Evolutionary conservation across 2,888 invertebrate species (phyloP), one percentile per base, ranked within the genome.

Genomic region (Drosophila leonis): DNA sequence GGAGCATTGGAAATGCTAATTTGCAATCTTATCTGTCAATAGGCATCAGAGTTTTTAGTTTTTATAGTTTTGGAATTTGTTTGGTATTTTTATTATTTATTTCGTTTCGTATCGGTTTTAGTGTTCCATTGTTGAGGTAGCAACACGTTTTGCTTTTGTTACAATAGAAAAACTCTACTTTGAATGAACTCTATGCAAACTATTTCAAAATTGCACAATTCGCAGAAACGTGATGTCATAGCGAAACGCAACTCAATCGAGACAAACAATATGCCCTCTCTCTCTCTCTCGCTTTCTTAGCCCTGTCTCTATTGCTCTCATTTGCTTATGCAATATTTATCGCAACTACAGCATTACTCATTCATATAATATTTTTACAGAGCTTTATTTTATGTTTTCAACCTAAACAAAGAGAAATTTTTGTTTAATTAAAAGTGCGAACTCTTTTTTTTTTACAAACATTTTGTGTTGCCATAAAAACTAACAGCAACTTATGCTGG

Each of bases 201-300:
- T 27, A n/a, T 35, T 48, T 48, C 68, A 62, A 57, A 63, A 59
- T 48, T 66, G 67, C 60, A 60, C 51, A 64, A 66, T 75, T 75
- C 65, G 62, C 65, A 63, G 75, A 72, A 75, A 75, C 54, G 57
- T 75, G 63, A 75, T 75, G 66, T 72, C 66, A 76, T 54, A 66
- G 27, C 49, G 35, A 68, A 68, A 44, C 65, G 24, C 54, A 56
- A 60, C 64, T 63, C 44, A 67, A 61, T 56, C 56, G 59, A 74
- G 35, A 54, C 61, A 61, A 42, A 46, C 18, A 27, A 31, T 33
- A 7, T 15, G 9, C 39, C 46, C 44, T 39, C 44, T 24, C 35
- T 18, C 27, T 29, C 41, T 35, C 46, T 31, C 4, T 29, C 57
- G 20, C 9, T 31, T 27, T 18, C 13, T 49, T 54, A 39, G 7